Conservation (phyloP, 2,888 invertebrate species). For the Sesia bembeciformis region DNA sequence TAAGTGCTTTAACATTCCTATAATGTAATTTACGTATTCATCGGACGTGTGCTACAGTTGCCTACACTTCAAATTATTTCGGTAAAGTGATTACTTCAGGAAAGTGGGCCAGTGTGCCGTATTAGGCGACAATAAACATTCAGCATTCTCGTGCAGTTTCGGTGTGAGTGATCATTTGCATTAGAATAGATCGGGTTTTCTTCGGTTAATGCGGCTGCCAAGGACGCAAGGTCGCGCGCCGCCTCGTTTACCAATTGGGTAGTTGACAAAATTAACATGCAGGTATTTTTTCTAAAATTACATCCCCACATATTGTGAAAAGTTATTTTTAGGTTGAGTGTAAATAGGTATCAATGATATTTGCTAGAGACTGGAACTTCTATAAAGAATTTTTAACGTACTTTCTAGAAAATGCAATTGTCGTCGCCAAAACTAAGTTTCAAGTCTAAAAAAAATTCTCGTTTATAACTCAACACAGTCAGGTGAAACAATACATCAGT, state of each 20-base stretch:
- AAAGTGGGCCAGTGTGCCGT: constrained; percentile 5
- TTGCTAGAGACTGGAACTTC: no score
- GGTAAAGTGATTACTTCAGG: neutral
- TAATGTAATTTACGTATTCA: neutral
- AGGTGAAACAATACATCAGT: no score
- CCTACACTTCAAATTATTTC: neutral
- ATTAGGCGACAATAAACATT: neutral
- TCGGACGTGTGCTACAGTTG: neutral
- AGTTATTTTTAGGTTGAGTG: no score
- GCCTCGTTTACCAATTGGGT: neutral
- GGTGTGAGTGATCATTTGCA: constrained; percentile 10
- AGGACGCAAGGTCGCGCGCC: constrained; percentile 12
- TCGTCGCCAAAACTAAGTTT: no score
- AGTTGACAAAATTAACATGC: neutral
- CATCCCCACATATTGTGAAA: neutral
- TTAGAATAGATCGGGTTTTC: constrained; percentile 10
- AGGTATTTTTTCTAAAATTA: neutral
- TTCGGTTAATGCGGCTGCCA: constrained; percentile 12
- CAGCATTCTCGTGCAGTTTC: constrained; percentile 1
- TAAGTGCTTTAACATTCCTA: no score
- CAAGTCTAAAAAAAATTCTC: no score
- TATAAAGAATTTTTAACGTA: no score
- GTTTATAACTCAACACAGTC: no score
- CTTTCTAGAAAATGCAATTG: no score
- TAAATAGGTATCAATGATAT: no score